Conservation (phyloP, 1,140 invertebrate species). For the Nasonia vitripennis region DNA sequence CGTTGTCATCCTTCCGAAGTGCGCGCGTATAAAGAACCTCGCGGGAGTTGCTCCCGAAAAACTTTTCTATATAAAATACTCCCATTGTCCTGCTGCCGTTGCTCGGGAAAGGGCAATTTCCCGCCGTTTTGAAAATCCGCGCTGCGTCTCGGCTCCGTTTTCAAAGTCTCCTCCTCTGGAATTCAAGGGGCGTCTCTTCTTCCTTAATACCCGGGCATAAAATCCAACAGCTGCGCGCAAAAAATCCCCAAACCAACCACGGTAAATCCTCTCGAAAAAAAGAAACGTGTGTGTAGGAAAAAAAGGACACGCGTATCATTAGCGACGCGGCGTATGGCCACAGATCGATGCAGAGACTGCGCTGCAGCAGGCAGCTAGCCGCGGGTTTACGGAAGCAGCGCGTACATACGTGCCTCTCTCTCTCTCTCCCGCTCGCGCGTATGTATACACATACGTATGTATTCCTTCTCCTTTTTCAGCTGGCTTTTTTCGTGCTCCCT, state of each 20-base stretch:
- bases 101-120: no score
- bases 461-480: constrained; percentile 45
- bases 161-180: no score
- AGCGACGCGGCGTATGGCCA: background rate
- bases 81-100: background rate
- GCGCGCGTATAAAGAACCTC: background rate
- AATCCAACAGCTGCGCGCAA: background rate
- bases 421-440: background rate
- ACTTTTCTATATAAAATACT: background rate
- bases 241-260: background rate
- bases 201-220: no score
- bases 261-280: background rate
- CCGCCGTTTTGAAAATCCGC: no score
- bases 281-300: background rate
- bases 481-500: constrained; percentile 49
- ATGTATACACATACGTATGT: background rate
- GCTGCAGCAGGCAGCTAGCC: background rate
- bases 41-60: background rate
- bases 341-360: background rate
- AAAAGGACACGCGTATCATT: constrained; percentile 48
- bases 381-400: background rate
- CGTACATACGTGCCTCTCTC: background rate
- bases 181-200: no score
- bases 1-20: background rate
- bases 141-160: no score